Evolutionary conservation across 2,888 invertebrate genomes (phyloP).

Genomic region (Agrotis segetum): DNA sequence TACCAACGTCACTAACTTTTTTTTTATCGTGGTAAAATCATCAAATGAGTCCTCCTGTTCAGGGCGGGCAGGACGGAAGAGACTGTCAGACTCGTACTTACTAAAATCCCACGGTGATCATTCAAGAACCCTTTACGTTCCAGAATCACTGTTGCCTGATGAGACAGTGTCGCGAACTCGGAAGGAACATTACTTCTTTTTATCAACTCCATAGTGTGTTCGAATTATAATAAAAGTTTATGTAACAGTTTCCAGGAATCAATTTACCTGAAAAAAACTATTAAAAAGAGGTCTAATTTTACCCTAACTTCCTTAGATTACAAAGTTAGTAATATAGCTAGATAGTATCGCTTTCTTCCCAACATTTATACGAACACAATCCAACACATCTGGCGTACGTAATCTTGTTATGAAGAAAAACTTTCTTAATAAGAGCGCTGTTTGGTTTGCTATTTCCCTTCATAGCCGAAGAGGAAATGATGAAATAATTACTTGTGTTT

Average conservation of each 20-base stretch:
- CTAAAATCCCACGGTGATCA: too few species aligned
- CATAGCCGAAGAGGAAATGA: slow-evolving; percentile 73
- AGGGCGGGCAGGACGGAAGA: too few species aligned
- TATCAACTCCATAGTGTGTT: too few species aligned
- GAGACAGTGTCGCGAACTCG: too few species aligned
- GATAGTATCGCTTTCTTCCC: slow-evolving; percentile 64
- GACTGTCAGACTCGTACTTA: too few species aligned
- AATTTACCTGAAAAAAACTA: neutral
- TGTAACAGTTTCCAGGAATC: neutral
- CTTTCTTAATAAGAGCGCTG: slow-evolving; percentile 89
- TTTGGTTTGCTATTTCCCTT: slow-evolving; percentile 81
- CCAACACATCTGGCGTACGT: slow-evolving; percentile 89
- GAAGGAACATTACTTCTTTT: too few species aligned
- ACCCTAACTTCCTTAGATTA: slow-evolving; percentile 14
- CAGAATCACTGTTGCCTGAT: too few species aligned
- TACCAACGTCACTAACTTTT: too few species aligned
- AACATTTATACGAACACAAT: slow-evolving; percentile 81
- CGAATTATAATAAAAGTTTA: too few species aligned
- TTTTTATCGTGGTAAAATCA: too few species aligned
- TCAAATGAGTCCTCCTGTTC: too few species aligned
- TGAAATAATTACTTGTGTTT: slow-evolving; percentile 74
- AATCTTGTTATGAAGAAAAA: slow-evolving; percentile 90
- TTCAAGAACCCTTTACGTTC: too few species aligned
- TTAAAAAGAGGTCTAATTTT: slow-evolving; percentile 9
- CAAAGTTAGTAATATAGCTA: slow-evolving; percentile 54